Percentiles rank a stretch among this genome's conserved stretches.
Evolutionary conservation across 2,797 vertebrate species (phyloP).

Genomic region (Sebastes vulpes): DNA sequence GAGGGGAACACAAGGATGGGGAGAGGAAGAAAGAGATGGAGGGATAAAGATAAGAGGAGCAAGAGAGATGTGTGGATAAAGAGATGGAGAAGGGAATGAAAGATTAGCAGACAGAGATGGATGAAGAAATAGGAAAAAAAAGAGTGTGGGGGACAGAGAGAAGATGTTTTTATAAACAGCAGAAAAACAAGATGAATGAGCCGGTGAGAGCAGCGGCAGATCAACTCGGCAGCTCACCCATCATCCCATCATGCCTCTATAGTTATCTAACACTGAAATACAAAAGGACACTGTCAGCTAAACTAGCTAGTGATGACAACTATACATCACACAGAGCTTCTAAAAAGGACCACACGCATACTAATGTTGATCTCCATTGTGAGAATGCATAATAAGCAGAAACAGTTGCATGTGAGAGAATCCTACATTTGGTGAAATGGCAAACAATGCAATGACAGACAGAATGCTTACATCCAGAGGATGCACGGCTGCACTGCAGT

Average conservation of each 20-base stretch:
- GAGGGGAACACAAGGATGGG: constrained; percentile 22
- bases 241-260: constrained; percentile 29
- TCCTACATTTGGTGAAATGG: constrained; percentile 40
- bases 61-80: constrained; percentile 3
- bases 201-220: constrained; percentile 42
- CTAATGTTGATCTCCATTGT: constrained; percentile 39
- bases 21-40: constrained; percentile 15
- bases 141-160: constrained; percentile 14
- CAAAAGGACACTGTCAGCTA: constrained; percentile 18
- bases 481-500: constrained; percentile 75
- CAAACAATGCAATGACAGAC: constrained; percentile 61
- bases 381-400: constrained; percentile 42
- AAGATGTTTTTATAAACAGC: constrained; percentile 37
- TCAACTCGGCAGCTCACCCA: constrained; percentile 40
- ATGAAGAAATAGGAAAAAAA: constrained; percentile 4
- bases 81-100: constrained; percentile 6
- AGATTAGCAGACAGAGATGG: constrained; percentile 28
- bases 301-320: constrained; percentile 8
- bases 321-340: neutral
- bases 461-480: constrained; percentile 78
- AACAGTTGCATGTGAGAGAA: constrained; percentile 5
- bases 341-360: constrained; percentile 17
- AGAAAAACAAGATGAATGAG: constrained; percentile 40
- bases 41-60: neutral
- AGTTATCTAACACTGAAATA: constrained; percentile 4